Evolutionary conservation across 2,113 vertebrate genomes (phyloP).

Genomic region (Nesoenas mayeri): DNA sequence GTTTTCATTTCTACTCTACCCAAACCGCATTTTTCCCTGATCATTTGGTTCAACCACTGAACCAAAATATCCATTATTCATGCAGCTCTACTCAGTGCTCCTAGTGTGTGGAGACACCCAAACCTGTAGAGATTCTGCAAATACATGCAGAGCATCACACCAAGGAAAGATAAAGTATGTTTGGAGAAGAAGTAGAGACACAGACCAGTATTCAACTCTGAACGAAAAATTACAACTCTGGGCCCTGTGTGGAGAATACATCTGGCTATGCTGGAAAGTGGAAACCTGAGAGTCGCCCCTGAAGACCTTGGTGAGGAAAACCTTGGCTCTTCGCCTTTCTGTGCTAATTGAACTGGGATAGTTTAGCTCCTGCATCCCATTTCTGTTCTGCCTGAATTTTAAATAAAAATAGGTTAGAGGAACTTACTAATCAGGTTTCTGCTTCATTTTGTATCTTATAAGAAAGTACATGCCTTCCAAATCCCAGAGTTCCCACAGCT

Average conservation of each 20-base stretch:
- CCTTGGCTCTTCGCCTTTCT: conserved; percentile 23
- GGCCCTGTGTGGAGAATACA: not conserved
- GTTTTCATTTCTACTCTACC: not conserved
- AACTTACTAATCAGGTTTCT: conserved; percentile 14
- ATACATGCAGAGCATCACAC: not conserved
- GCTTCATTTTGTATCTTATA: not conserved
- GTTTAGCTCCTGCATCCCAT: conserved; percentile 6
- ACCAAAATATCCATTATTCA: conserved; percentile 25
- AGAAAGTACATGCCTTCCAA: not conserved
- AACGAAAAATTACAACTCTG: conserved; percentile 9
- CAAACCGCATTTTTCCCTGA: not conserved
- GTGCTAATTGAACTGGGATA: conserved; percentile 28
- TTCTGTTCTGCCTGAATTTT: conserved; percentile 38
- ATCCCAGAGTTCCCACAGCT: not conserved
- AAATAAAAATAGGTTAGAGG: conserved; percentile 37
- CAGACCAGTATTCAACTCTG: conserved; percentile 10
- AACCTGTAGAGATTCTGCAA: conserved; percentile 5
- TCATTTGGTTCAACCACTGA: not conserved
- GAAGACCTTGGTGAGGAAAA: conserved; percentile 15
- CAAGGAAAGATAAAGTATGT: not conserved
- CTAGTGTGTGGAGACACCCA: not conserved
- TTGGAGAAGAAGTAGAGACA: not conserved
- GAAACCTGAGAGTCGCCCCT: conserved; percentile 5
- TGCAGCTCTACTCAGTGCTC: not conserved
- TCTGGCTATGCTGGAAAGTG: conserved; percentile 1